Base-by-base conservation (phyloP, 2,797 vertebrate genomes). In the Xenentodon cancila region DNA sequence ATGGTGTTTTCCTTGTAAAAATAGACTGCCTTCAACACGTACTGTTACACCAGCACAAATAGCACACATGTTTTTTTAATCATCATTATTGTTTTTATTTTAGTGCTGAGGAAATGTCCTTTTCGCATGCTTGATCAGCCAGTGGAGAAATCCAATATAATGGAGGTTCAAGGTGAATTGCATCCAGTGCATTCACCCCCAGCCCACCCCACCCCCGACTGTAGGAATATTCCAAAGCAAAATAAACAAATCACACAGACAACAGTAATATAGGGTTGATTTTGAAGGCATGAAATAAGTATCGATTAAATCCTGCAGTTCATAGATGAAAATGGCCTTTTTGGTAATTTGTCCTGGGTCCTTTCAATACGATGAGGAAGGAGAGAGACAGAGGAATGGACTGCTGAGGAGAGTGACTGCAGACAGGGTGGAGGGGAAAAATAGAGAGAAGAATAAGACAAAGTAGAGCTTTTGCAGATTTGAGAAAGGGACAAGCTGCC, bases 71-170 rank as follows among this genome's bases (percentile, higher is more conserved):
- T 93, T 93, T 93, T 93, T 94, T 93, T 93, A 93, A 94, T 94
- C 89, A 92, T 93, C 89, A 87, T 92, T 89, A 92, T 94, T 93
- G 92, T 93, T 94, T 94, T 94, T 93, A 91, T 93, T 94, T 94
- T 93, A 94, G 89, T 93, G 91, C 91, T 77, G 87, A 88, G 92
- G 93, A 94, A 94, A 94, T 93, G 91, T 94, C 93, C 89, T 97
- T 96, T 97, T 97, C 95, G 95, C 95, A 96, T 96, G 96, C 96
- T 98, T 98, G 97, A 98, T 98, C 96, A 98, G 93, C 93, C 95
- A 89, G 95, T 97, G 93, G 95, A 96, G 94, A 95, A 96, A 96
- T 94, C 91, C 93, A 92, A 91, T 88, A 95, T 96, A 96, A 96
- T 92, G 84, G 87, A 96, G 95, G 94, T 93, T 96, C 91, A 95